Conservation (phyloP, 1,140 invertebrate species). For the Saccostrea cuccullata region DNA sequence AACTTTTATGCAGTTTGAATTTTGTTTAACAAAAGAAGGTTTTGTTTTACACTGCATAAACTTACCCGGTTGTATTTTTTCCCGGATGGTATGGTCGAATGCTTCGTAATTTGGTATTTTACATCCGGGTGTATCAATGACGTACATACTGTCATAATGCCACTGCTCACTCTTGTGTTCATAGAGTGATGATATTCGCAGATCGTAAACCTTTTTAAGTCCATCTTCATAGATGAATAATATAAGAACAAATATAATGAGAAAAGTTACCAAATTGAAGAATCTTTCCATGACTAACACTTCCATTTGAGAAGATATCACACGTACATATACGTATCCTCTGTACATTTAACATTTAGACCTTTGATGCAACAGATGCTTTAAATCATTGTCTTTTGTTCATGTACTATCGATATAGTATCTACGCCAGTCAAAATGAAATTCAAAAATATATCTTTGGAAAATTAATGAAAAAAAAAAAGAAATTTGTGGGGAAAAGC, state of each 20-base stretch:
- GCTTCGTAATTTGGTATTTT: constrained; percentile 44
- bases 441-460: too few species aligned
- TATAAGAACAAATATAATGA: neutral
- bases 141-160: neutral
- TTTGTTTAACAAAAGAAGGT: neutral
- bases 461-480: too few species aligned
- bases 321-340: neutral
- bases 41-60: neutral
- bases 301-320: neutral
- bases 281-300: neutral
- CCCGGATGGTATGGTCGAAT: constrained; percentile 42
- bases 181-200: neutral
- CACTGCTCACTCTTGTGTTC: neutral
- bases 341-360: neutral
- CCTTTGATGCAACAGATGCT: neutral
- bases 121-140: constrained; percentile 46
- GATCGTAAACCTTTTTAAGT: neutral
- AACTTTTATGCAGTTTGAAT: neutral
- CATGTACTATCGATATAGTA: too few species aligned
- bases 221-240: neutral
- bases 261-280: neutral
- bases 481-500: too few species aligned
- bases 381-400: too few species aligned
- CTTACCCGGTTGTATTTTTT: constrained; percentile 3
- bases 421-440: too few species aligned